phyloP scores from a whole-genome alignment of 37 sponge, comb jelly and placozoan genomes.

The Halichondria panicea region DNA sequence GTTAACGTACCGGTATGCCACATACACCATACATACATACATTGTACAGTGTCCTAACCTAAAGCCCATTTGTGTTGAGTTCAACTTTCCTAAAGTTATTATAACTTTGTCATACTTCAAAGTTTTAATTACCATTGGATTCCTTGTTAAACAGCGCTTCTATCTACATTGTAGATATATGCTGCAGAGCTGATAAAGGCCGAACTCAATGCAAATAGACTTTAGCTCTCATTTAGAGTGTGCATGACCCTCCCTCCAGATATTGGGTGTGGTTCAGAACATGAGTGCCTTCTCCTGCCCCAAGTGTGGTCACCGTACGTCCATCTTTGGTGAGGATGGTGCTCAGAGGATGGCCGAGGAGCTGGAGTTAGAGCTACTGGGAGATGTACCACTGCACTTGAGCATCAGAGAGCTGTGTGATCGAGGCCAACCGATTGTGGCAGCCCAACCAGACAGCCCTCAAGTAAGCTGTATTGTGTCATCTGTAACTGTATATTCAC shows the following conservation, averaged over 20 bases:
- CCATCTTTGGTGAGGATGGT: conserved; percentile 89
- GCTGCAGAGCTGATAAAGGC: not conserved
- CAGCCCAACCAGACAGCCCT: conserved; percentile 45
- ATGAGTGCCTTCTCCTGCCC: conserved; percentile 92
- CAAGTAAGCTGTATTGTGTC: conserved; percentile 36
- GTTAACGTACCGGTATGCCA: conserved; percentile 73
- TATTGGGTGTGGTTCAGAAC: conserved; percentile 91
- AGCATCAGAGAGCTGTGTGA: conserved; percentile 62
- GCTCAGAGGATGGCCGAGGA: conserved; percentile 60
- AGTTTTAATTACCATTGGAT: too few relatives aligned
- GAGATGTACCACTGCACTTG: conserved; percentile 76
- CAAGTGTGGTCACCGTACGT: conserved; percentile 70
- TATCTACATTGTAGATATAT: too few relatives aligned
- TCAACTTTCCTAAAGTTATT: not conserved
- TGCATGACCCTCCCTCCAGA: conserved; percentile 24
- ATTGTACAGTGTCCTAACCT: too few relatives aligned
- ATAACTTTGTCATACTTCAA: not conserved
- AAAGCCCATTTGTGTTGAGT: not conserved
- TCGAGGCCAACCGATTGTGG: conserved; percentile 66
- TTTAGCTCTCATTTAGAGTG: not conserved
- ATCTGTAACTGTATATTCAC: too few relatives aligned
- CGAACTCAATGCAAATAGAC: not conserved
- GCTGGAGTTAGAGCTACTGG: conserved; percentile 55
- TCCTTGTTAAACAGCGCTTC: too few relatives aligned
- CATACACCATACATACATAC: not conserved